Percentiles rank a stretch among this genome's conserved stretches.
These are phyloP conservation scores for Cheilosia pagana DNA, from an alignment of 2,888 invertebrate genomes.

Conservation along the genomic window DNA sequence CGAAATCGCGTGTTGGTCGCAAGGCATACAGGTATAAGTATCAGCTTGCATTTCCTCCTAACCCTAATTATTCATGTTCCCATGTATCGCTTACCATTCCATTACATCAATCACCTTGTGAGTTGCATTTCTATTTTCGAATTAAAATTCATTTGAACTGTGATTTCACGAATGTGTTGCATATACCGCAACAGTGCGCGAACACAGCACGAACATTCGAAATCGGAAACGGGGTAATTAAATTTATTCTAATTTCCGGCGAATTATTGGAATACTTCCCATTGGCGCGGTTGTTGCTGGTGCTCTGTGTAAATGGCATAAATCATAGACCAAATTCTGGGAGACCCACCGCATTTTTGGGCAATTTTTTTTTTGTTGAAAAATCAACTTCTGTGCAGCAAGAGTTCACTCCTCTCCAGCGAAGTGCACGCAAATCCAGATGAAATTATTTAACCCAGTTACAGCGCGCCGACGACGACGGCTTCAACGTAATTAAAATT, in stretches of 20 bases:
- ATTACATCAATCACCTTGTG: slow-evolving; percentile 15
- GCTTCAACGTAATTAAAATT: slow-evolving; percentile 48
- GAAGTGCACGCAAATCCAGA: not conserved
- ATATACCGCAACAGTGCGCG: not conserved
- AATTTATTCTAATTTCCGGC: slow-evolving; percentile 71
- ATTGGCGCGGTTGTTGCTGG: not conserved
- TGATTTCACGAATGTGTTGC: slow-evolving; percentile 47
- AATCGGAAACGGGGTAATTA: slow-evolving; percentile 64
- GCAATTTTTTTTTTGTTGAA: not conserved
- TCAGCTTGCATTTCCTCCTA: slow-evolving; percentile 64
- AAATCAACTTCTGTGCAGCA: slow-evolving; percentile 6
- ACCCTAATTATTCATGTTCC: slow-evolving; percentile 67
- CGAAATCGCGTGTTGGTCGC: slow-evolving; percentile 29
- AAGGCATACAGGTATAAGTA: slow-evolving; percentile 42
- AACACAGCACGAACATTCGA: slow-evolving; percentile 7
- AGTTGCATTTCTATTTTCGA: slow-evolving; percentile 63
- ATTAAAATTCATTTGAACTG: slow-evolving; percentile 42
- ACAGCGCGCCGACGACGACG: slow-evolving; percentile 13
- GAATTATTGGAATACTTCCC: slow-evolving; percentile 55
- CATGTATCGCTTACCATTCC: slow-evolving; percentile 27
- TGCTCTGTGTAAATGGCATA: not conserved
- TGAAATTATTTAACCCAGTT: slow-evolving; percentile 68
- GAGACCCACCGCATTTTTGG: slow-evolving; percentile 9
- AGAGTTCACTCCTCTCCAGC: not conserved
- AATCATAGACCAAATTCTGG: slow-evolving; percentile 17